Evolutionary conservation across 1,140 invertebrate genomes (phyloP).

Genomic region (Ostrea denselamellosa): DNA sequence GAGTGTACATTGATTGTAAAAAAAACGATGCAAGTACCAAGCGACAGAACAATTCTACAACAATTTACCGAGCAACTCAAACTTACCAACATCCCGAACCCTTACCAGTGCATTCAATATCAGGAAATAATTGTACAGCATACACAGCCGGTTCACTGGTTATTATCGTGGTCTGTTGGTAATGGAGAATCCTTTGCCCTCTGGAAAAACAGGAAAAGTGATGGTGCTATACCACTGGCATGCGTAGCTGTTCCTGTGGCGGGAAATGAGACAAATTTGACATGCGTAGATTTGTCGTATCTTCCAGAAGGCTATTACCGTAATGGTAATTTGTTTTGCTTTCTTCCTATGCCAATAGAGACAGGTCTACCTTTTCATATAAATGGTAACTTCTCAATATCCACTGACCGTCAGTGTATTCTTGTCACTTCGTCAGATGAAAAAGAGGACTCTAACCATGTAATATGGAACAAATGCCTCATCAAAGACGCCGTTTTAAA

Average conservation of each 20-base stretch:
- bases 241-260: constrained; percentile 52
- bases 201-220: not conserved
- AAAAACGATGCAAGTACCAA: not conserved
- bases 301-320: constrained; percentile 56
- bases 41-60: not conserved
- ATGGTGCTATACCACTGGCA: constrained; percentile 50
- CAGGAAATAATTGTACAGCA: not conserved
- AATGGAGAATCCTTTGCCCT: not conserved
- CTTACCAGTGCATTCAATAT: not conserved
- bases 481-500: constrained; percentile 48
- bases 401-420: constrained; percentile 41
- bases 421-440: constrained; percentile 47
- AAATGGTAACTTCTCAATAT: constrained; percentile 59
- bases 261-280: constrained; percentile 57
- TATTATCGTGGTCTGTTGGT: not conserved
- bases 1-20: not conserved
- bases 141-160: not conserved
- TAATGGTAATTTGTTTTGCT: constrained; percentile 63
- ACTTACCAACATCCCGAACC: not conserved
- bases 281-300: constrained; percentile 8
- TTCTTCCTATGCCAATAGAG: constrained; percentile 60
- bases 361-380: constrained; percentile 61
- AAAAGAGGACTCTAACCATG: constrained; percentile 40
- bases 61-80: not conserved
- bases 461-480: constrained; percentile 46